Evolutionary conservation across 2,113 vertebrate genomes (phyloP).

Genomic region (Leucoraja erinaceus): DNA sequence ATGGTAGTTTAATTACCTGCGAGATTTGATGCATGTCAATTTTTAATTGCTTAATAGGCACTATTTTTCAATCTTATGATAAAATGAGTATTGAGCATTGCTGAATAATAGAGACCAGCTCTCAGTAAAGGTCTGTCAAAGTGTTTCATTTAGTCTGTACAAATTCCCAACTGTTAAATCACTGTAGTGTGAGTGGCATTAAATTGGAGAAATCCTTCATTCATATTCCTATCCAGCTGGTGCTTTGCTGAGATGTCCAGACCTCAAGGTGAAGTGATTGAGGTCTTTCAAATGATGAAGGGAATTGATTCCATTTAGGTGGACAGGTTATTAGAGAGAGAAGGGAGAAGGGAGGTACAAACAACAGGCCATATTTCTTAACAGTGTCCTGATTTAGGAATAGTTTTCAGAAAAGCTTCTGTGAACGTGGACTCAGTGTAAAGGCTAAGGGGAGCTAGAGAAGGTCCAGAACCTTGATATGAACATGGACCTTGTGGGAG

Average conservation of each 20-base stretch:
- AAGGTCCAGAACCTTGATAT: neutral
- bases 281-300: constrained; percentile 4
- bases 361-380: neutral
- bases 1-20: neutral
- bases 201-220: constrained; percentile 5
- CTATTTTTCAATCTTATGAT: neutral
- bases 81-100: neutral
- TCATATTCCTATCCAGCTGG: neutral
- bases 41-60: neutral
- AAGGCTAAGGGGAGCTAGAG: neutral
- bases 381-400: neutral
- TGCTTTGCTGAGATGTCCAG: neutral
- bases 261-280: constrained; percentile 3
- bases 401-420: neutral
- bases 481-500: too few species aligned
- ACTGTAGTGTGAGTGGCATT: neutral
- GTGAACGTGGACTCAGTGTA: neutral
- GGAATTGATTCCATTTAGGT: constrained; percentile 10
- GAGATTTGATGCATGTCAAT: neutral
- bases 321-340: neutral
- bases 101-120: neutral
- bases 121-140: constrained; percentile 5
- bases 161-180: constrained; percentile 14
- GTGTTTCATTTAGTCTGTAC: neutral
- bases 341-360: neutral